These are phyloP conservation scores for Seriola rivoliana DNA, from an alignment of 2,113 vertebrate genomes.

Conservation along the genomic window DNA sequence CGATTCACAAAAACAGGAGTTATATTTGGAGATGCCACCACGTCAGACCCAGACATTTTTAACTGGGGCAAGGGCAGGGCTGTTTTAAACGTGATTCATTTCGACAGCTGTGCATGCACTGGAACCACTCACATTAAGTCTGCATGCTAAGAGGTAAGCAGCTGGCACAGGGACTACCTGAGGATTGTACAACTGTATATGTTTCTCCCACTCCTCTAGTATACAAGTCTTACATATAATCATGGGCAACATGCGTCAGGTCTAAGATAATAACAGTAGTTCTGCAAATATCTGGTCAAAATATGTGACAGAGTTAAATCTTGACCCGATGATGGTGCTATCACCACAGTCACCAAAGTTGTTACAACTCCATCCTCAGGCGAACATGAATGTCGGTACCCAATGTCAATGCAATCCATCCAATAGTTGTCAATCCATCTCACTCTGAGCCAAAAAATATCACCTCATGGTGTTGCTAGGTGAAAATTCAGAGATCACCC, in stretches of 20 bases:
- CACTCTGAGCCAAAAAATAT: no score
- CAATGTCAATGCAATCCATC: background rate
- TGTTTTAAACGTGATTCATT: conserved; percentile 62
- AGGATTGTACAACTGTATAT: conserved; percentile 18
- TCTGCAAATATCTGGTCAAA: no score
- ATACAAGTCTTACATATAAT: background rate
- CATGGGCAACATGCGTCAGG: background rate
- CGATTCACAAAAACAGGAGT: conserved; percentile 61
- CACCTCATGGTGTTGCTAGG: no score
- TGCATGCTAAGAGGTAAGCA: conserved; percentile 61
- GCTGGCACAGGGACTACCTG: conserved; percentile 52
- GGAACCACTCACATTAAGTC: conserved; percentile 56
- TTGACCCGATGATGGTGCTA: no score
- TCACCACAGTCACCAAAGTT: no score
- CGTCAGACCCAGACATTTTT: conserved; percentile 61
- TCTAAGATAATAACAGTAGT: no score
- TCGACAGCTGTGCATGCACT: conserved; percentile 68
- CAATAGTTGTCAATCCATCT: background rate
- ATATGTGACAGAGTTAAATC: no score
- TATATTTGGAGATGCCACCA: conserved; percentile 68
- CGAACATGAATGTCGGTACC: no score
- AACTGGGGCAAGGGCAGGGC: conserved; percentile 58
- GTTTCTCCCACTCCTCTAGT: background rate
- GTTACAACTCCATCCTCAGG: no score
- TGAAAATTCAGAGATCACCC: no score